These are phyloP conservation scores for Pionites leucogaster DNA, from an alignment of 2,113 vertebrate species.

Conservation along the genomic window DNA sequence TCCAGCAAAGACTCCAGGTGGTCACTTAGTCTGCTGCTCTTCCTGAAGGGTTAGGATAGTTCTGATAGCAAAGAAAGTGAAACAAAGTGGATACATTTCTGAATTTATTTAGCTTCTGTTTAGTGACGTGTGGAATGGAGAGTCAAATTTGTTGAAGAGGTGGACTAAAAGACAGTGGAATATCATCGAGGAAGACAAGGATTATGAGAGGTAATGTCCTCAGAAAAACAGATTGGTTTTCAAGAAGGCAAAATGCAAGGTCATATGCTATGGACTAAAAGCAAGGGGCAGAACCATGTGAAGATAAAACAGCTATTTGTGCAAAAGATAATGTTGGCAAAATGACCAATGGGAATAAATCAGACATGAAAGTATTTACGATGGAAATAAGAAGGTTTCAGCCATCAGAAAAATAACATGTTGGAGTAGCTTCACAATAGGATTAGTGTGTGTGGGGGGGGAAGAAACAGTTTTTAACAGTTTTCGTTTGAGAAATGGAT, in stretches of 20 bases:
- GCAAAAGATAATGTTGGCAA: not conserved
- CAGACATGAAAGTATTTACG: not conserved
- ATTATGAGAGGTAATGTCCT: not conserved
- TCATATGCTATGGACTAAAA: not conserved
- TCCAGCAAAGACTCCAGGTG: not conserved
- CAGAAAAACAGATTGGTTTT: not conserved
- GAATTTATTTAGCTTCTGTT: not conserved
- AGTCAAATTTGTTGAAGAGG: not conserved
- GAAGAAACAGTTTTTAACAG: not conserved
- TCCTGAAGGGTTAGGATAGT: not conserved
- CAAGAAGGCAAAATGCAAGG: not conserved
- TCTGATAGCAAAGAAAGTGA: not conserved
- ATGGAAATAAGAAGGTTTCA: not conserved
- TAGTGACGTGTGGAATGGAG: not conserved
- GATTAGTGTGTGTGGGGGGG: rapidly evolving
- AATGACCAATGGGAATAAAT: not conserved
- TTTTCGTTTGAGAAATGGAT: not conserved
- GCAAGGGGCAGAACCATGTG: not conserved
- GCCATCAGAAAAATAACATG: not conserved
- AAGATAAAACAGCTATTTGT: not conserved
- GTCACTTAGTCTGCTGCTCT: not conserved
- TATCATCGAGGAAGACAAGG: not conserved
- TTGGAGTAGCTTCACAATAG: not conserved
- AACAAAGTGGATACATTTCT: not conserved
- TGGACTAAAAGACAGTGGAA: not conserved